Evolutionary conservation across 2,113 vertebrate genomes (phyloP).

Genomic region (Caracal caracal): DNA sequence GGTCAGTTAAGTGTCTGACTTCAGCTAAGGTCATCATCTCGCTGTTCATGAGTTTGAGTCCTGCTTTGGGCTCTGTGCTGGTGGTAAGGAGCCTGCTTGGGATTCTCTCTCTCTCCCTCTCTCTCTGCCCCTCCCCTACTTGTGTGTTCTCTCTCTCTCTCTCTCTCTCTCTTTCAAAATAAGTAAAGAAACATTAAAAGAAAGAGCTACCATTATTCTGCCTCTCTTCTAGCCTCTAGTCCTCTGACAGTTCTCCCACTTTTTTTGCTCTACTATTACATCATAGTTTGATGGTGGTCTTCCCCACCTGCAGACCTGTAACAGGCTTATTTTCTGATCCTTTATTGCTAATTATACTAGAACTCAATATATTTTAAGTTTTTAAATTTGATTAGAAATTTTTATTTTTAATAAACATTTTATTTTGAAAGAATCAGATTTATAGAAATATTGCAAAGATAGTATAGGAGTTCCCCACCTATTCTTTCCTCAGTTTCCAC

Average conservation of each 20-base stretch:
- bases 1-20: too few relatives aligned
- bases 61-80: too few relatives aligned
- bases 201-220: background rate
- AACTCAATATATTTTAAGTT: background rate
- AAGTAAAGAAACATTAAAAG: background rate
- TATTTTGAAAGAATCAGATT: background rate
- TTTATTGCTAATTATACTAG: background rate
- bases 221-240: background rate
- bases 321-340: background rate
- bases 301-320: background rate
- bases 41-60: too few relatives aligned
- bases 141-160: too few relatives aligned
- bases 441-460: background rate
- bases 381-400: background rate
- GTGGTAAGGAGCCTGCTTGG: too few relatives aligned
- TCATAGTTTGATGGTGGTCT: background rate
- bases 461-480: background rate
- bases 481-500: background rate
- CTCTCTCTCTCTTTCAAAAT: too few relatives aligned
- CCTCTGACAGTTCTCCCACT: background rate
- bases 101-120: too few relatives aligned
- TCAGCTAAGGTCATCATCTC: too few relatives aligned
- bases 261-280: too few relatives aligned
- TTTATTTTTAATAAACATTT: background rate
- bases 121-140: too few relatives aligned